A percentile compares a stretch with the other conserved stretches of the same genome.
phyloP scores from a whole-genome alignment of 2,113 vertebrate species.

The Mormoops blainvillei region DNA sequence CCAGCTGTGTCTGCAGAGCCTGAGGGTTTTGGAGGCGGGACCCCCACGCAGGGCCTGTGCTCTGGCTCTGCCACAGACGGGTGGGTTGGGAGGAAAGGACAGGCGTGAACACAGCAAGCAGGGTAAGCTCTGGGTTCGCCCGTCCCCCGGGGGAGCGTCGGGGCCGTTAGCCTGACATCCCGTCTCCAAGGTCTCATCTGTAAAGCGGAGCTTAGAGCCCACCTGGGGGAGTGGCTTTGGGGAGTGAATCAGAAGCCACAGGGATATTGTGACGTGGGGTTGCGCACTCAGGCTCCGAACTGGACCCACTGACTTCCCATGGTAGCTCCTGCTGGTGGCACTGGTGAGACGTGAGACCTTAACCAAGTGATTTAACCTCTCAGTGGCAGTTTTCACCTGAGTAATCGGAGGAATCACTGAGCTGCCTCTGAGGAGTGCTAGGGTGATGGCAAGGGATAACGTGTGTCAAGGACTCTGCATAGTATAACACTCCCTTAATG shows the following conservation, averaged over 20 bases:
- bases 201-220: background rate
- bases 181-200: background rate
- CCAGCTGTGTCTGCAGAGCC: background rate
- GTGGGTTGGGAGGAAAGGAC: background rate
- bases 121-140: background rate
- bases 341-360: background rate
- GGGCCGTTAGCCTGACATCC: background rate
- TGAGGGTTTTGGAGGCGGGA: background rate
- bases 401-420: background rate
- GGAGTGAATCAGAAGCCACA: background rate
- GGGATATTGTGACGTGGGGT: background rate
- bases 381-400: background rate
- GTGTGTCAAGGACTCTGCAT: background rate
- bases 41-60: background rate
- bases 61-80: background rate
- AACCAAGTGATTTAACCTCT: background rate
- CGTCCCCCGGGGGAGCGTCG: accelerated
- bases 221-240: background rate
- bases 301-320: background rate
- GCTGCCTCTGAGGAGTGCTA: background rate
- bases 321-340: background rate
- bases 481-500: background rate
- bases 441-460: background rate
- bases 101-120: background rate
- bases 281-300: background rate